phyloP scores from a whole-genome alignment of 37 sponge, comb jelly and placozoan species.

The Spongilla lacustris region DNA sequence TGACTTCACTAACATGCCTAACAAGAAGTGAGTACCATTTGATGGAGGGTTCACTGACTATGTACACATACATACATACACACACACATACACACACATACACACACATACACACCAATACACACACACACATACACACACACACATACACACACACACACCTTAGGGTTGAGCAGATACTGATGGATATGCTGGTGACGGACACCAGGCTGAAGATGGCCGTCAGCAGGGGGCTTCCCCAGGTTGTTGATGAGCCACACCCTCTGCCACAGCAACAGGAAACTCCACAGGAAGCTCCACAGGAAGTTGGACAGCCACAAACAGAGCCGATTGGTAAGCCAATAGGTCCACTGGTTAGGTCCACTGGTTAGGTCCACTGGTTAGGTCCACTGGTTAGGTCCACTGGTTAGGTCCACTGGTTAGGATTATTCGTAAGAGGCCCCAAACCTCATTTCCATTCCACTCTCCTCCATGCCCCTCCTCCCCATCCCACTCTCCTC shows the following conservation, averaged over 20 bases:
- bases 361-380: neutral
- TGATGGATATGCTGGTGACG: conserved; percentile 44
- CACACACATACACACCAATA: no score
- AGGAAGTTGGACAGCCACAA: neutral
- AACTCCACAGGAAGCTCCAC: neutral
- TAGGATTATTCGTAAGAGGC: no score
- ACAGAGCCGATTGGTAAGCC: neutral
- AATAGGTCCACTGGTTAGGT: neutral
- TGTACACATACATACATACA: neutral
- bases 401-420: neutral
- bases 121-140: neutral
- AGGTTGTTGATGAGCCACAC: neutral
- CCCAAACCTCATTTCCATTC: no score
- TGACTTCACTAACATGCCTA: neutral
- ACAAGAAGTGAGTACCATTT: neutral
- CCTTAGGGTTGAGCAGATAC: conserved; percentile 21
- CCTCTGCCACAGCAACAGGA: neutral
- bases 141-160: neutral
- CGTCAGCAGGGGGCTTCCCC: conserved; percentile 42
- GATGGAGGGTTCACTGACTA: neutral
- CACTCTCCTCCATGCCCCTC: neutral
- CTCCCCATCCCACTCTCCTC: neutral
- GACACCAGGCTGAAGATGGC: conserved; percentile 73
- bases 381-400: neutral
- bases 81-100: neutral